phyloP scores from a whole-genome alignment of 2,888 invertebrate genomes.

The Resseliella maxima region DNA sequence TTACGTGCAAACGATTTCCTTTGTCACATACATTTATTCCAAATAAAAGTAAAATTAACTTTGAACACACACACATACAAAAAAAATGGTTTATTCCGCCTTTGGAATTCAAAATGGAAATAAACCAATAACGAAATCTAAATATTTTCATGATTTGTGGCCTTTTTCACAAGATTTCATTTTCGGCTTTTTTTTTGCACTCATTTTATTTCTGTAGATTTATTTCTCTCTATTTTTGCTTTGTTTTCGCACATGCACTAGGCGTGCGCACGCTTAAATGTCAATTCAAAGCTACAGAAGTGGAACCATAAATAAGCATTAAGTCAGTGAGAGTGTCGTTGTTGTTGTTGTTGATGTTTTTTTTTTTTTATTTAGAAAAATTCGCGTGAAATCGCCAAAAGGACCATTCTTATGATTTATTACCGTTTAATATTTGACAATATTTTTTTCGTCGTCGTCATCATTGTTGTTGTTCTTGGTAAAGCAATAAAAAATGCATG shows the following conservation, averaged over 20 bases:
- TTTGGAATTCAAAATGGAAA: constrained; percentile 49
- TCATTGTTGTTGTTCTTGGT: neutral
- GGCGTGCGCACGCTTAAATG: neutral
- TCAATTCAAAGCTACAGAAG: constrained; percentile 36
- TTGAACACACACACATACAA: neutral
- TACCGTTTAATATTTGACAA: constrained; percentile 35
- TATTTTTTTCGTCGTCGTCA: neutral
- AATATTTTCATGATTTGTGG: constrained; percentile 55
- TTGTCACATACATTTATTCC: neutral
- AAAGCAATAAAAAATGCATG: neutral
- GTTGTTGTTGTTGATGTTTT: neutral
- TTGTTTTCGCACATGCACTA: neutral
- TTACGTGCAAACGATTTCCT: neutral
- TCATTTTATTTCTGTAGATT: neutral
- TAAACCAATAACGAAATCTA: constrained; percentile 41
- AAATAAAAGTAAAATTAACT: constrained; percentile 5
- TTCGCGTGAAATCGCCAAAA: constrained; percentile 29
- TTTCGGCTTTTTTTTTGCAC: neutral
- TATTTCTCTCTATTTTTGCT: too few species aligned
- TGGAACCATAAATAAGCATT: constrained; percentile 48
- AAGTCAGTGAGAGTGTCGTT: neutral
- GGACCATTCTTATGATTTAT: constrained; percentile 46
- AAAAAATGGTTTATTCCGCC: neutral
- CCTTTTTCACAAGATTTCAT: constrained; percentile 37
- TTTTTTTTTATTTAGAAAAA: too few species aligned